A percentile compares a stretch with the other conserved stretches of the same genome.
phyloP scores from a whole-genome alignment of 2,888 invertebrate species.

The Papilio protenor region DNA sequence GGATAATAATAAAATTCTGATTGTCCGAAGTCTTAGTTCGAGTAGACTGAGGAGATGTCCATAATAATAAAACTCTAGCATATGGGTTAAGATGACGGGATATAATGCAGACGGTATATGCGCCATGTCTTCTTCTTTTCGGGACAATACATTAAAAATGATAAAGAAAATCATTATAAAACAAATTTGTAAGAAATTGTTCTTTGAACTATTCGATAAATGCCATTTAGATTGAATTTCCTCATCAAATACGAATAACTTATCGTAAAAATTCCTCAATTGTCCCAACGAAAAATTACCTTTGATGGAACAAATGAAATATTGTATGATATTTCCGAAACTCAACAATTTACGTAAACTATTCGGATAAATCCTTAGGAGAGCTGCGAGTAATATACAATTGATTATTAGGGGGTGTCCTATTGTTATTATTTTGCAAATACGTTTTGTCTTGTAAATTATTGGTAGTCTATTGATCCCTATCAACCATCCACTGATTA shows the following conservation, averaged over 20 bases:
- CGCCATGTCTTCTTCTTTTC: not conserved
- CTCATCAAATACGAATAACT: conserved; percentile 47
- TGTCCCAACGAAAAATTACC: conserved; percentile 41
- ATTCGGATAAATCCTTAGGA: not conserved
- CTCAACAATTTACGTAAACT: not conserved
- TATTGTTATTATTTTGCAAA: conserved; percentile 32
- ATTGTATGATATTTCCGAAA: conserved; percentile 37
- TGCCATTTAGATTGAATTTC: conserved; percentile 43
- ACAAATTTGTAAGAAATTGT: conserved; percentile 8
- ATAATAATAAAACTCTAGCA: conserved; percentile 46
- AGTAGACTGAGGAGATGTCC: conserved; percentile 46
- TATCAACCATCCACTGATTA: conserved; percentile 40
- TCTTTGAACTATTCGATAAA: not conserved
- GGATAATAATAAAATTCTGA: conserved; percentile 40
- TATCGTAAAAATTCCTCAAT: conserved; percentile 45
- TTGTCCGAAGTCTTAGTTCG: conserved; percentile 41
- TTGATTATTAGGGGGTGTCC: conserved; percentile 33
- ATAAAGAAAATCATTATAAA: conserved; percentile 1
- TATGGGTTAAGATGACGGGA: conserved; percentile 34
- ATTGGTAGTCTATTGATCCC: conserved; percentile 48
- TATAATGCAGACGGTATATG: conserved; percentile 5
- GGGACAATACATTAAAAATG: conserved; percentile 9
- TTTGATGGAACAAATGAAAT: conserved; percentile 42
- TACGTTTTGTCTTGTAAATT: conserved; percentile 38
- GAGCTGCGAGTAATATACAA: conserved; percentile 9